phyloP scores from a whole-genome alignment of 1,140 invertebrate genomes.

The Myzus persicae region DNA sequence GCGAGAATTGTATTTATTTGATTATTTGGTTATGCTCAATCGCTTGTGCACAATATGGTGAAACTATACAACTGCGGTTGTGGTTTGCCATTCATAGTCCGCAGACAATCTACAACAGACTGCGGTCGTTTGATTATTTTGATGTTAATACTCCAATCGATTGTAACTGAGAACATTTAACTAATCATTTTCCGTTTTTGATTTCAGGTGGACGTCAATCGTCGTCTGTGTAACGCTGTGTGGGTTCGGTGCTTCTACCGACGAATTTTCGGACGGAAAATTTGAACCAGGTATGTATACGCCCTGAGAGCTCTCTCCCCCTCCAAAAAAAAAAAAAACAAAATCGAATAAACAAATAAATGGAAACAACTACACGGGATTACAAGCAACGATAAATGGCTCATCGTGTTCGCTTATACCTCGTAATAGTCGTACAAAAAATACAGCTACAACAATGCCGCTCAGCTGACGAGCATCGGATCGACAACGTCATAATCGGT shows the following conservation, averaged over 20 bases:
- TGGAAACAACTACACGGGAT: too few species aligned
- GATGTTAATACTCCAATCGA: not conserved
- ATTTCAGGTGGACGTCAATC: not conserved
- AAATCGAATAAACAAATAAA: too few species aligned
- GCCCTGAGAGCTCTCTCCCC: too few species aligned
- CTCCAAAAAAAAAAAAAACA: not conserved
- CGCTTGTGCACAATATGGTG: not conserved
- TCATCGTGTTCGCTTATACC: not conserved
- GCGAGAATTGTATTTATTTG: not conserved
- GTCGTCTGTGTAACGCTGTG: not conserved
- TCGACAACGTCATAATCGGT: too few species aligned
- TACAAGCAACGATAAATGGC: too few species aligned
- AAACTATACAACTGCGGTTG: not conserved
- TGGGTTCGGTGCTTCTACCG: not conserved
- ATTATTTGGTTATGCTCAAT: not conserved
- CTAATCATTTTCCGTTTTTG: not conserved
- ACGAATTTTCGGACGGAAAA: not conserved
- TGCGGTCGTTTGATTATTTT: not conserved
- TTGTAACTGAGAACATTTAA: not conserved
- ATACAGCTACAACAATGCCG: too few species aligned
- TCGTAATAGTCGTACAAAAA: too few species aligned
- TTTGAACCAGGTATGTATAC: not conserved
- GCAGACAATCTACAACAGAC: not conserved
- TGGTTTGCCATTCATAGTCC: not conserved
- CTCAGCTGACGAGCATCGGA: too few species aligned